phyloP scores from a whole-genome alignment of 2,888 invertebrate genomes.

The Melanargia galathea region DNA sequence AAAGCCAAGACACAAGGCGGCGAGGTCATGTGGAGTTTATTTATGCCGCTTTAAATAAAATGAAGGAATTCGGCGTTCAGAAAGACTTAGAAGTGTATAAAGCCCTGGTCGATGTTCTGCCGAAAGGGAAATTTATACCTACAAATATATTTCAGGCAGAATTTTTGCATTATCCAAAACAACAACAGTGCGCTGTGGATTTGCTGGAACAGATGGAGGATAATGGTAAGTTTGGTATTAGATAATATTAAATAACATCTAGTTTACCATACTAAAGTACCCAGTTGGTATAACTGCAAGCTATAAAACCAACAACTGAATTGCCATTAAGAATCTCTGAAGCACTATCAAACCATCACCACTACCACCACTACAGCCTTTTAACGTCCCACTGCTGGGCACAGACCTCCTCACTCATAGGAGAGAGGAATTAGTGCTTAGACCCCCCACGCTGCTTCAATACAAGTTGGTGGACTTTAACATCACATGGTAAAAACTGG shows the following conservation, averaged over 20 bases:
- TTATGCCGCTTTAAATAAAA: constrained; percentile 91
- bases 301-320: too few species aligned
- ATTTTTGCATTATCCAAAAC: constrained; percentile 96
- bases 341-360: too few species aligned
- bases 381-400: too few species aligned
- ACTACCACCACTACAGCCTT: too few species aligned
- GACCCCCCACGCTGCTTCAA: too few species aligned
- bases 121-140: constrained; percentile 94
- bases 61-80: constrained; percentile 95
- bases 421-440: too few species aligned
- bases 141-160: constrained; percentile 92
- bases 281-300: too few species aligned
- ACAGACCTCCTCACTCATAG: too few species aligned
- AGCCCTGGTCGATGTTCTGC: constrained; percentile 90
- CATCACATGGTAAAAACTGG: too few species aligned
- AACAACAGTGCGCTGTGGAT: constrained; percentile 96
- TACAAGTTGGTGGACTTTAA: too few species aligned
- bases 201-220: constrained; percentile 97
- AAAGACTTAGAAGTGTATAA: constrained; percentile 94
- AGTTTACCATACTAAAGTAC: too few species aligned
- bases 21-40: constrained; percentile 97
- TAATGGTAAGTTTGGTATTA: constrained; percentile 82
- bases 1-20: constrained; percentile 85
- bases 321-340: too few species aligned
- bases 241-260: background rate